Evolutionary conservation across 1,140 invertebrate species (phyloP).

Genomic region (Zaprionus lachaisei): DNA sequence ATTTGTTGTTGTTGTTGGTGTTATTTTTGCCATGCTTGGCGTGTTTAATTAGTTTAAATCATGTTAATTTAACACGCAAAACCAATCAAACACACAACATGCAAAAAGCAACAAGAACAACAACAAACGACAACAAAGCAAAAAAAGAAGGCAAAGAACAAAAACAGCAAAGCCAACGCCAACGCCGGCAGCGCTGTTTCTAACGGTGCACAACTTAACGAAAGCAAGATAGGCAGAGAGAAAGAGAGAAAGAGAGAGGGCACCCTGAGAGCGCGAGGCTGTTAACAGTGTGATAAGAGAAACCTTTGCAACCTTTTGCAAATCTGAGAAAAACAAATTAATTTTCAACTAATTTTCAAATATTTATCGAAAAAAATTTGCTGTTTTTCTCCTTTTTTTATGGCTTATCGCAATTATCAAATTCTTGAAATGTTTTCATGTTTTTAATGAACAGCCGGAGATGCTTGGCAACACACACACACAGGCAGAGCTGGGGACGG

Average conservation of each 20-base stretch:
- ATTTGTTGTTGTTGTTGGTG: conserved; percentile 7
- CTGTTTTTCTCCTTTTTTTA: not conserved
- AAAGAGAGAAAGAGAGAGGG: not conserved
- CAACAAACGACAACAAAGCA: not conserved
- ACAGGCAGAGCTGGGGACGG: not conserved
- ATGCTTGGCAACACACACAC: not conserved
- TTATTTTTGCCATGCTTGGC: conserved; percentile 21
- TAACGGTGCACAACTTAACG: conserved; percentile 45
- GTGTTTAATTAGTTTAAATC: conserved; percentile 50
- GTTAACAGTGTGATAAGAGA: conserved; percentile 25
- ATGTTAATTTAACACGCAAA: conserved; percentile 42
- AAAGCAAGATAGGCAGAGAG: not conserved
- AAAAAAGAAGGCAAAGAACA: not conserved
- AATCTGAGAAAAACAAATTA: not conserved
- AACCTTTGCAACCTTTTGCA: not conserved
- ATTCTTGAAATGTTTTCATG: conserved; percentile 3
- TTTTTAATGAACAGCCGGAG: not conserved
- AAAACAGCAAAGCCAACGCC: conserved; percentile 9
- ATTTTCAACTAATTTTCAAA: not conserved
- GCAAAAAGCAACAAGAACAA: conserved; percentile 9
- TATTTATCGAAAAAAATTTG: not conserved
- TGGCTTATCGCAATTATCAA: not conserved
- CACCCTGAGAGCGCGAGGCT: not conserved
- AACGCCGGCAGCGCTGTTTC: conserved; percentile 36
- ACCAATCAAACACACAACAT: conserved; percentile 5